phyloP scores from a whole-genome alignment of 30 jellyfish, hydroid and myxozoan species.

The Morbakka virulenta region DNA sequence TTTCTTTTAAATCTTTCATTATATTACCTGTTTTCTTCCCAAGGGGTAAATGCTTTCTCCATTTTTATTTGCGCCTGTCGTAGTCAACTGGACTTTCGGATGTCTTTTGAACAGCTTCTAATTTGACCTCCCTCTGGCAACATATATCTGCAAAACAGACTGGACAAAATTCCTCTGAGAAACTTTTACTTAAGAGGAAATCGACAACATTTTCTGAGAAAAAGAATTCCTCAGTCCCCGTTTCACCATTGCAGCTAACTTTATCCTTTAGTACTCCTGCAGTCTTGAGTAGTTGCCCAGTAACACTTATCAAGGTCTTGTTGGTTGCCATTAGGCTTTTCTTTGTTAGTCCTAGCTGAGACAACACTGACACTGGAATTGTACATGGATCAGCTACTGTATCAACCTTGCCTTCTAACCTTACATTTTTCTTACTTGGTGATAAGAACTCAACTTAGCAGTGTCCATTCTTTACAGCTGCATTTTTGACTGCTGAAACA shows the following conservation, averaged over 20 bases:
- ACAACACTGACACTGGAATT: no score
- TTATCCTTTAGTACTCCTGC: neutral
- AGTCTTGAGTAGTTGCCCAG: no score
- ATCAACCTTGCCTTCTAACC: no score
- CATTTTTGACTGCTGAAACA: no score
- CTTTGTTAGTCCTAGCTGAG: no score
- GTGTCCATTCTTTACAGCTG: no score
- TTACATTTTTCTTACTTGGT: no score
- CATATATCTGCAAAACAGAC: neutral
- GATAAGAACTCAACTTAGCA: no score
- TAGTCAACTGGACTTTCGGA: conserved; percentile 17
- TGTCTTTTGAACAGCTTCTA: conserved; percentile 39
- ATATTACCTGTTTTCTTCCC: conserved; percentile 12
- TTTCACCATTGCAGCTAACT: neutral
- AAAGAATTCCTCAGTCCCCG: neutral
- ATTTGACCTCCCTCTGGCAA: neutral
- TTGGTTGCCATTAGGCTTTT: no score
- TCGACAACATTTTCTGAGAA: neutral
- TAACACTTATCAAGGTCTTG: no score
- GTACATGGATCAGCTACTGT: no score
- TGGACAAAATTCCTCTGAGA: neutral
- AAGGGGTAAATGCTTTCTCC: conserved; percentile 23
- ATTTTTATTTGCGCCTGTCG: neutral
- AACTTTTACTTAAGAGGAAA: neutral
- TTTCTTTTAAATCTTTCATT: neutral